Base-by-base conservation (phyloP, 2,888 invertebrate genomes). In the Mythimna pallens region DNA sequence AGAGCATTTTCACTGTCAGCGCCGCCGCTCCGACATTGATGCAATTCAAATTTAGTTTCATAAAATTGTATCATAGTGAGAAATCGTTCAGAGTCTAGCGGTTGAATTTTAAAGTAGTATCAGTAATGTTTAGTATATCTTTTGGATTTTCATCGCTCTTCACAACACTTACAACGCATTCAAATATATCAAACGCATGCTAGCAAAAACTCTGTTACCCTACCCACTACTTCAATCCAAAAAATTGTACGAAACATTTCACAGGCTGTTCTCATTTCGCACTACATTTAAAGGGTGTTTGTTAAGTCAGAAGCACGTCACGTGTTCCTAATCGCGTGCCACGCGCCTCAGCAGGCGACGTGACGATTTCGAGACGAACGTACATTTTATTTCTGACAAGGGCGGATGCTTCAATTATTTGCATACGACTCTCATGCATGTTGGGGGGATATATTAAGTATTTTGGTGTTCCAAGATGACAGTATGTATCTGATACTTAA, bases 311-410 rank as follows among this genome's bases (percentile, higher is more conserved):
- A 73, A 85, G 73, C 79, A 67, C 72, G 88, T 80, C 90, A 88
- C 88, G 89, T 86, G 84, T 70, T 76, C 71, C 66, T 81, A 84
- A 86, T 87, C 82, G 80, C 73, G 66, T 76, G 86, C 75, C 91
- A 91, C 92, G 92, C 89, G 91, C 81, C 89, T 85, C 80, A 73
- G 68, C 85, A 86, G 85, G 91, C 92, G 85, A 92, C 93, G 91
- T 93, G 93, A 93, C 90, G 88, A 82, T 85, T 84, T 83, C 58
- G 76, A 81, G 88, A 88, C 86, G 87, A 85, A 85, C 85, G 30
- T 34, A 77, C 76, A 88, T 89, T 89, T 87, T 82, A 82, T 79
- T 88, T 85, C 86, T 84, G 75, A 83, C 85, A 80, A 85, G 88
- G 89, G 89, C 81, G 89, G 88, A 88, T 85, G 82, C 88, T 88